Percentiles rank a stretch among this genome's conserved stretches.
These are phyloP conservation scores for Diachasma alloeum DNA, from an alignment of 1,140 invertebrate species.

Conservation along the genomic window DNA sequence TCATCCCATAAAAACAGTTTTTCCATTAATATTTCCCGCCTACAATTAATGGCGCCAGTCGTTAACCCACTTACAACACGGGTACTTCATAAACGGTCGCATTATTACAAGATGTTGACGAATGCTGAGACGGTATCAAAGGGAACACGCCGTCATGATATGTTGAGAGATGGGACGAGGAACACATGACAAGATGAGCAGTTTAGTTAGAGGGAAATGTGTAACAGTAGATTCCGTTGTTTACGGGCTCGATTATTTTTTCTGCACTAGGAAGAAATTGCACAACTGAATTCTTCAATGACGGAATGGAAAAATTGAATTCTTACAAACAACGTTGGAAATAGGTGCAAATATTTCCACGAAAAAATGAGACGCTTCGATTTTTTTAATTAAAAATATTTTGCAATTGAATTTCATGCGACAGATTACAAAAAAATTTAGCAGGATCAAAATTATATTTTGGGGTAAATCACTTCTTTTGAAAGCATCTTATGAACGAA, in stretches of 20 bases:
- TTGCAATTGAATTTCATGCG: too few species aligned
- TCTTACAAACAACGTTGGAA: too few species aligned
- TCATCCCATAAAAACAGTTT: neutral
- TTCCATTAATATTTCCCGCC: conserved; percentile 1
- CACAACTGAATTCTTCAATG: neutral
- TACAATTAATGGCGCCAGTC: conserved; percentile 2
- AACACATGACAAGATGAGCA: neutral
- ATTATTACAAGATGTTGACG: conserved; percentile 6
- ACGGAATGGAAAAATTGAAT: too few species aligned
- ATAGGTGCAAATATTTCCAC: too few species aligned
- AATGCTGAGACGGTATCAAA: neutral
- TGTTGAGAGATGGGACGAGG: neutral
- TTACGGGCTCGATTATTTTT: neutral
- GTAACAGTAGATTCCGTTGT: neutral
- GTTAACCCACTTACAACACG: conserved; percentile 5
- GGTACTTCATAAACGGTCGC: neutral
- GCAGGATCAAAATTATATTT: too few species aligned
- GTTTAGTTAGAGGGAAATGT: neutral
- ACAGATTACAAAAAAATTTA: too few species aligned
- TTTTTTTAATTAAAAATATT: too few species aligned
- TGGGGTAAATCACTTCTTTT: too few species aligned
- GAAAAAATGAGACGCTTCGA: too few species aligned
- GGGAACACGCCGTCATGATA: neutral
- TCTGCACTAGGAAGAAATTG: neutral
- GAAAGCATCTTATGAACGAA: too few species aligned